These are phyloP conservation scores for Apteryx mantelli DNA, from an alignment of 2,113 vertebrate species.

Conservation along the genomic window DNA sequence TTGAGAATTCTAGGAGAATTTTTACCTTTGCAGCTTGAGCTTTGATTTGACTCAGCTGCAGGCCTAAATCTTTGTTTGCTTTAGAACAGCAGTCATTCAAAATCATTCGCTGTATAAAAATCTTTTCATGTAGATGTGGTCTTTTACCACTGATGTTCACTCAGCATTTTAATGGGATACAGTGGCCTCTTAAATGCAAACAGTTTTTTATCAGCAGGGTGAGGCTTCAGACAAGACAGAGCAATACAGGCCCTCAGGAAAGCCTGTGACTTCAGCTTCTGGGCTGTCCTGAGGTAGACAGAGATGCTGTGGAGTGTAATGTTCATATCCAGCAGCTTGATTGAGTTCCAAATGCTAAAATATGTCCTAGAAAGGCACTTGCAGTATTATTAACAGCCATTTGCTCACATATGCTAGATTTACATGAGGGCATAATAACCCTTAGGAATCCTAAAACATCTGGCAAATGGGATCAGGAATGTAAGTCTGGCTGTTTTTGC, in stretches of 20 bases:
- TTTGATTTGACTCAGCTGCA: conserved; percentile 5
- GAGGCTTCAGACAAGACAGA: conserved; percentile 31
- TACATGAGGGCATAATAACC: conserved; percentile 36
- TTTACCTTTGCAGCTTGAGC: conserved; percentile 10
- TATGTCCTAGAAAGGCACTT: conserved; percentile 55
- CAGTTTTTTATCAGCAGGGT: background rate
- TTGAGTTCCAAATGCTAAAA: conserved; percentile 36
- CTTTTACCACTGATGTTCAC: conserved; percentile 3
- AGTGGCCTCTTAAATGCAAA: background rate
- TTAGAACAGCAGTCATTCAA: conserved; percentile 48
- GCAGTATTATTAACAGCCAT: conserved; percentile 43
- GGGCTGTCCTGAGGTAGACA: background rate
- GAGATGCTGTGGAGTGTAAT: conserved; percentile 14
- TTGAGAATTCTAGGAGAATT: conserved; percentile 10
- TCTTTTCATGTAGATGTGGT: conserved; percentile 14
- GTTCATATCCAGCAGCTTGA: conserved; percentile 45
- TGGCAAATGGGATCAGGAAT: conserved; percentile 50
- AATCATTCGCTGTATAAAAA: conserved; percentile 41
- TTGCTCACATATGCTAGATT: conserved; percentile 53
- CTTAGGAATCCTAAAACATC: conserved; percentile 40
- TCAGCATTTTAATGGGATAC: conserved; percentile 27
- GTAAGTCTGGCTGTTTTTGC: background rate
- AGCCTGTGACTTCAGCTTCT: background rate
- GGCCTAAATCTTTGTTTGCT: conserved; percentile 43
- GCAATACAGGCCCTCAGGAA: background rate